phyloP scores from a whole-genome alignment of 2,888 invertebrate genomes.

The Autographa gamma region DNA sequence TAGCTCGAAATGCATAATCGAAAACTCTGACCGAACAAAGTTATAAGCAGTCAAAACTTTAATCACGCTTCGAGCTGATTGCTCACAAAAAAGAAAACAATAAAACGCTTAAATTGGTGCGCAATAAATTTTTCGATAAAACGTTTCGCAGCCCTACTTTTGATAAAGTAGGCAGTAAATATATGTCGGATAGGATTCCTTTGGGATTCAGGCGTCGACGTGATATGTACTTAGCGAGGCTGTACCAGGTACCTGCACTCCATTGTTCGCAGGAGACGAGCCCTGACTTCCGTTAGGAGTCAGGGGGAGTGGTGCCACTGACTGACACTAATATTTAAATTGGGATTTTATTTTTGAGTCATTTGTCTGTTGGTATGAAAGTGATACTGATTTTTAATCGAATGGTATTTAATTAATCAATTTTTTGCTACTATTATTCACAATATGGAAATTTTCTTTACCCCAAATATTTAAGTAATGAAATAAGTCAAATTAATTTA shows the following conservation, averaged over 20 bases:
- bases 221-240: conserved; percentile 12
- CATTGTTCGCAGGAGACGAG: conserved; percentile 37
- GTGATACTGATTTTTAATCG: no score
- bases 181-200: conserved; percentile 11
- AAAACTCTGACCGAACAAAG: neutral
- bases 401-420: no score
- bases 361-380: no score
- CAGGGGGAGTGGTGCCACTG: conserved; percentile 7
- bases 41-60: neutral
- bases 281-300: conserved; percentile 24
- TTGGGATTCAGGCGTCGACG: conserved; percentile 15
- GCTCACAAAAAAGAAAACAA: neutral
- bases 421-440: no score
- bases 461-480: no score
- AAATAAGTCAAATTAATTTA: no score
- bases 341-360: no score
- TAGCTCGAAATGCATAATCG: neutral
- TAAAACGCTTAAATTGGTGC: neutral
- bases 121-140: conserved; percentile 8
- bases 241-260: neutral
- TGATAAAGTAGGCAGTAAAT: neutral
- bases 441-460: no score
- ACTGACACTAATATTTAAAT: neutral
- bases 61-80: neutral
- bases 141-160: neutral